These are phyloP conservation scores for Phyllotreta cruciferae DNA, from an alignment of 2,888 invertebrate species.

Conservation along the genomic window DNA sequence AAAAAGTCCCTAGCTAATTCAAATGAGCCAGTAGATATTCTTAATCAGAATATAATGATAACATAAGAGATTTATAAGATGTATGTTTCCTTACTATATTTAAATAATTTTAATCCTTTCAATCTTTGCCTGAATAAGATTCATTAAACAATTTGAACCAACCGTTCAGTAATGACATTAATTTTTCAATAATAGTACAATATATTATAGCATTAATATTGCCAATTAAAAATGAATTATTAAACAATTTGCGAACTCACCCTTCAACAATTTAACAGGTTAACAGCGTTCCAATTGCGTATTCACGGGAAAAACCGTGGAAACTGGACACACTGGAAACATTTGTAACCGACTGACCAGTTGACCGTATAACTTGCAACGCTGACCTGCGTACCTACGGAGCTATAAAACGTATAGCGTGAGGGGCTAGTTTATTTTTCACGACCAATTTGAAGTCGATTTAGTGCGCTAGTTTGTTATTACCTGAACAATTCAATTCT, in stretches of 20 bases:
- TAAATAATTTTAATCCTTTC: too few species aligned
- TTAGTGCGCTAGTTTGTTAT: conserved; percentile 1
- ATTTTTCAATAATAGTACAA: too few species aligned
- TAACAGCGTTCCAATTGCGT: conserved; percentile 4
- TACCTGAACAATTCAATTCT: conserved; percentile 4
- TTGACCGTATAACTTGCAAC: conserved; percentile 39
- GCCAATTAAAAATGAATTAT: background rate
- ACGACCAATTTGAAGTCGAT: conserved; percentile 34
- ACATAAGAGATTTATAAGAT: too few species aligned
- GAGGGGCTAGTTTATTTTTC: conserved; percentile 30
- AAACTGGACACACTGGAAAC: conserved; percentile 23
- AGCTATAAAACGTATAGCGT: conserved; percentile 34
- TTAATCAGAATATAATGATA: too few species aligned
- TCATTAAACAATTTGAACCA: too few species aligned
- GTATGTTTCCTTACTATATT: too few species aligned
- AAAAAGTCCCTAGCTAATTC: too few species aligned
- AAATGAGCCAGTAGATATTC: too few species aligned
- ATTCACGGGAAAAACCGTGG: conserved; percentile 16
- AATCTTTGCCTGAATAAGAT: too few species aligned
- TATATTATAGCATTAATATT: too few species aligned
- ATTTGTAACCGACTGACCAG: conserved; percentile 45
- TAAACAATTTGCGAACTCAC: background rate
- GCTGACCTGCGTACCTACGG: conserved; percentile 42
- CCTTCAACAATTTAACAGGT: background rate
- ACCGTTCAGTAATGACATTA: too few species aligned